Percentiles rank a stretch among this genome's conserved stretches.
Conservation (phyloP, 2,797 vertebrate genomes). For the Avahi laniger region DNA sequence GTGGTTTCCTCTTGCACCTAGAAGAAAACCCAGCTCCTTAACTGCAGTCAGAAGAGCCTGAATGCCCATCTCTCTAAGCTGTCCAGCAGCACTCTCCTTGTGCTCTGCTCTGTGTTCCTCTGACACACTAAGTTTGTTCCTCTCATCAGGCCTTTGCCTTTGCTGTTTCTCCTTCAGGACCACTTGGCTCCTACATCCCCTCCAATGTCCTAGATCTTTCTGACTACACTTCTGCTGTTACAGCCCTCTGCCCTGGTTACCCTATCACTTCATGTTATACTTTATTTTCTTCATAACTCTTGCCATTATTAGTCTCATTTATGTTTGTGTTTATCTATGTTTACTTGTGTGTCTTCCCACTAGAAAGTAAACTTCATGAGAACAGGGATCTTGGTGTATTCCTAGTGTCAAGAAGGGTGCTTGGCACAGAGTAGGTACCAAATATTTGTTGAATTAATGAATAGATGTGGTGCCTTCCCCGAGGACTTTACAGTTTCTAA, state of each 20-base stretch:
- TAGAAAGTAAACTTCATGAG: neutral
- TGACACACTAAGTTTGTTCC: neutral
- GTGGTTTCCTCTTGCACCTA: neutral
- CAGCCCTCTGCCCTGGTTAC: neutral
- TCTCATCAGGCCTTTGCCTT: neutral
- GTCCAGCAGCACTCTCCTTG: neutral
- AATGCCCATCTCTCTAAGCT: neutral
- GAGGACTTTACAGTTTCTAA: neutral
- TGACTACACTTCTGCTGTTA: neutral
- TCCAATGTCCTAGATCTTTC: neutral
- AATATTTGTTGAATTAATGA: neutral
- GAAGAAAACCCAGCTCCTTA: neutral
- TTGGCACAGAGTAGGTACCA: neutral
- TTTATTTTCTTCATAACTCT: conserved; percentile 8
- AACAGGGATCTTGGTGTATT: neutral
- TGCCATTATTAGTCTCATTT: neutral
- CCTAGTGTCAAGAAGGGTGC: neutral
- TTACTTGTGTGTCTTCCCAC: neutral
- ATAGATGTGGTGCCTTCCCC: neutral
- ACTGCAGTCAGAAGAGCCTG: neutral
- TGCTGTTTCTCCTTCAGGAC: neutral
- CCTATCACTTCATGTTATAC: neutral
- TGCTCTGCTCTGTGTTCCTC: neutral
- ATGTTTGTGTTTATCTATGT: neutral
- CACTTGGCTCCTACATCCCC: neutral